These are phyloP conservation scores for Cyphomyrmex costatus DNA, from an alignment of 1,140 invertebrate species.

Conservation along the genomic window DNA sequence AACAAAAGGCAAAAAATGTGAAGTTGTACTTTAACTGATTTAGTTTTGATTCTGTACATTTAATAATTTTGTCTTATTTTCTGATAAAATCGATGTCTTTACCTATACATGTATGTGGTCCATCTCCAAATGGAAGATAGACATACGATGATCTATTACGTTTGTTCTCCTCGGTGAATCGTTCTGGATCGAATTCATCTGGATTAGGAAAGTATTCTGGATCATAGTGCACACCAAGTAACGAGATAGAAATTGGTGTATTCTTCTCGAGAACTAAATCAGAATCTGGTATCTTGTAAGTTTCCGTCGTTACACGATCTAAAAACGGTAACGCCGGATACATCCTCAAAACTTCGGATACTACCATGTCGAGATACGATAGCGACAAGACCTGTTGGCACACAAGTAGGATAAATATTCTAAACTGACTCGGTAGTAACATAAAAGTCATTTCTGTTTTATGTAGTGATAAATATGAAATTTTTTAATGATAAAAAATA, in stretches of 20 bases:
- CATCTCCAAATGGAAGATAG: conserved; percentile 89
- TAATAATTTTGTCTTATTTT: not conserved
- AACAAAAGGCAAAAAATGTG: not conserved
- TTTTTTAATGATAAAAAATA: not conserved
- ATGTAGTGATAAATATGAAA: not conserved
- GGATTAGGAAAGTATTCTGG: conserved; percentile 90
- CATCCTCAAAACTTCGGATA: conserved; percentile 87
- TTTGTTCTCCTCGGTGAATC: conserved; percentile 89
- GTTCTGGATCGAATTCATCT: conserved; percentile 91
- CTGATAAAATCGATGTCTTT: conserved; percentile 32
- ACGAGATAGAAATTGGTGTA: conserved; percentile 87
- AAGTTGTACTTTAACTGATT: not conserved
- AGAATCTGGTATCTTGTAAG: conserved; percentile 87
- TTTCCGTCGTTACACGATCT: conserved; percentile 77
- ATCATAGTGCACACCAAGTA: conserved; percentile 89
- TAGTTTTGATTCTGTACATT: not conserved
- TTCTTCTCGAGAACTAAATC: conserved; percentile 87
- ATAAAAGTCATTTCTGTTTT: not conserved
- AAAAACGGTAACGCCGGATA: conserved; percentile 87
- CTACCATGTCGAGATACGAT: conserved; percentile 73
- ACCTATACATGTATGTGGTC: conserved; percentile 88
- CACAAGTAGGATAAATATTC: not conserved
- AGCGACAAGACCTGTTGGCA: conserved; percentile 49
- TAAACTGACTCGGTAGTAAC: not conserved
- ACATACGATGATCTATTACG: conserved; percentile 81